Evolutionary conservation across 2,113 vertebrate genomes (phyloP), one percentile per base, ranked within the genome.

Genomic region (Corapipo altera): DNA sequence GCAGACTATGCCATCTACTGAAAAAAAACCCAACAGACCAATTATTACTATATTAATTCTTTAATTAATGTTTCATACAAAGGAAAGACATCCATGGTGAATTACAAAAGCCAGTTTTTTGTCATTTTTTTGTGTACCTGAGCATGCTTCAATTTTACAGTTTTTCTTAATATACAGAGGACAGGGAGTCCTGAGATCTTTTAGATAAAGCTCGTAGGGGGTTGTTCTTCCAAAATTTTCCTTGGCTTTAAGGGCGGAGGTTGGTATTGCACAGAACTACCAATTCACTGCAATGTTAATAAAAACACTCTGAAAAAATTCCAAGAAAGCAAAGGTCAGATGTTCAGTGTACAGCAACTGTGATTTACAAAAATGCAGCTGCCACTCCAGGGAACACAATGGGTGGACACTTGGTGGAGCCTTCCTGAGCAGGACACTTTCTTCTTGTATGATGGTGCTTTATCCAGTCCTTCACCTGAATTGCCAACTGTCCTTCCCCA

Each of bases 341-440:
- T 48, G 21, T 14, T 24, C n/a, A 55, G 21, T 0, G 1, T 44
- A 70, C 8, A 41, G 22, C n/a, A 75, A 21, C 0, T 35, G 35
- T 12, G 21, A 64, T 8, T 1, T 1, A 15, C 51, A 88, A 54
- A 72, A 88, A 58, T 3, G 4, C 3, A 12, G 13, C 27, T 91
- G 62, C 41, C 44, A 33, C 44, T 65, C 39, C 28, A 28, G 2
- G 28, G 48, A 72, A 54, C 11, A 65, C 21, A 23, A 71, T 0
- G 6, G 19, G 33, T 10, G 11, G 48, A 41, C 27, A 18, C 15
- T 61, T 4, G 5, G 19, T 24, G n/a, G 16, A 58, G 55, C 19
- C 33, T 22, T 44, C 37, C 17, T 4, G 15, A 67, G n/a, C 28
- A 44, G 51, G 21, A 32, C 0, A 0, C 32, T 55, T 52, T 13